A percentile compares a stretch with the other conserved stretches of the same genome.
phyloP scores from a whole-genome alignment of 1,140 invertebrate genomes.

The Drosophila navojoa region DNA sequence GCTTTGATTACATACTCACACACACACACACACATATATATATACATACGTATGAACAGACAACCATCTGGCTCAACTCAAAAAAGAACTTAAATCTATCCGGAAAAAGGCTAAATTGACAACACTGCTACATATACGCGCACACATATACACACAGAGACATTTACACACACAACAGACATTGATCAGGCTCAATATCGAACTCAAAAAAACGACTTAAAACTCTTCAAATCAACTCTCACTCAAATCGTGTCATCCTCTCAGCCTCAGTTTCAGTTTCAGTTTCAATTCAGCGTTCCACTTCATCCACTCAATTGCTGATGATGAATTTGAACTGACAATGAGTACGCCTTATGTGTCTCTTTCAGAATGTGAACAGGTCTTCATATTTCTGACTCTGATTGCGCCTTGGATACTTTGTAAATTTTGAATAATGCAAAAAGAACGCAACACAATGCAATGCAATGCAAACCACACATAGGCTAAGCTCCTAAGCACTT shows the following conservation, averaged over 20 bases:
- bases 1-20: constrained; percentile 24
- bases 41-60: constrained; percentile 11
- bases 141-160: constrained; percentile 2
- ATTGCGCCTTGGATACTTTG: constrained; percentile 82
- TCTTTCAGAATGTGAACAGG: constrained; percentile 84
- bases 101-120: background rate
- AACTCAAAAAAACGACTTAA: constrained; percentile 26
- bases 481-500: constrained; percentile 67
- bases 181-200: constrained; percentile 54
- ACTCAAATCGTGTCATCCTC: too few species aligned
- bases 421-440: constrained; percentile 59
- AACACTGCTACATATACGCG: background rate
- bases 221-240: background rate
- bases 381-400: constrained; percentile 84
- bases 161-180: constrained; percentile 17
- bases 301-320: constrained; percentile 69
- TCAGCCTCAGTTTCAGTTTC: constrained; percentile 32
- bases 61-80: constrained; percentile 46
- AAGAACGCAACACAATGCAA: constrained; percentile 12
- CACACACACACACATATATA: constrained; percentile 16
- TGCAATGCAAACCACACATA: constrained; percentile 53
- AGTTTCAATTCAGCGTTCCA: constrained; percentile 47
- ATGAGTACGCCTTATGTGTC: constrained; percentile 83
- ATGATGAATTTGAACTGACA: constrained; percentile 80
- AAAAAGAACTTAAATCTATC: constrained; percentile 32